Evolutionary conservation across 2,113 vertebrate species (phyloP).

Genomic region (Microtus montanus): DNA sequence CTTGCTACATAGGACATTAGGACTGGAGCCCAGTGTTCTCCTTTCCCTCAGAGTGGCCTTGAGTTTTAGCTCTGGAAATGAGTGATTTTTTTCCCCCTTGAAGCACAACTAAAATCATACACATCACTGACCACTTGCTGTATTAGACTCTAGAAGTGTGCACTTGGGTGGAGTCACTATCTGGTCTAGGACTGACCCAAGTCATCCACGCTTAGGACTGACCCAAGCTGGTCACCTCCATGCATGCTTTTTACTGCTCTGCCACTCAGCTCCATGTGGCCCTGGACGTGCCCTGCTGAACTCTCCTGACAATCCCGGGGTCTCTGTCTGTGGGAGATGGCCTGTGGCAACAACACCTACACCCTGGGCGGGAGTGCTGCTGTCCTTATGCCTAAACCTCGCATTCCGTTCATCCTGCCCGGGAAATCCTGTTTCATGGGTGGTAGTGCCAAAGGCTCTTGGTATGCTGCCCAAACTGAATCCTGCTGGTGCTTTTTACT

Average conservation of each 20-base stretch:
- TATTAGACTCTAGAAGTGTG: neutral
- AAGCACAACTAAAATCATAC: neutral
- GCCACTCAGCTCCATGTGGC: neutral
- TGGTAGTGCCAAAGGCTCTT: neutral
- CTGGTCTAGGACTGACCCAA: neutral
- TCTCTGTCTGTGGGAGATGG: neutral
- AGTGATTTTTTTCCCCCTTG: neutral
- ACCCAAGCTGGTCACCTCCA: neutral
- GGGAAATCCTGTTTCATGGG: slow-evolving; percentile 41
- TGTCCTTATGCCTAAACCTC: neutral
- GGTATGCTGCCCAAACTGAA: neutral
- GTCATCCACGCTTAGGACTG: neutral
- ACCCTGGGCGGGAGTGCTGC: neutral
- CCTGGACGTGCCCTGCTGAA: rapidly evolving
- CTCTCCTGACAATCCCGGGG: neutral
- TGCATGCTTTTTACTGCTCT: neutral
- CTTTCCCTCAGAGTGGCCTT: neutral
- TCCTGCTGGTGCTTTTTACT: neutral
- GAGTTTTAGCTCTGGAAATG: neutral
- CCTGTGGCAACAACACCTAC: no score
- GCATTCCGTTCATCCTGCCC: neutral
- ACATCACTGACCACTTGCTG: neutral
- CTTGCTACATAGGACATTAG: neutral
- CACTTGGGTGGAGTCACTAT: neutral
- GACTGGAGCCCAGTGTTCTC: neutral